phyloP scores from a whole-genome alignment of 2,888 invertebrate species.

The Pediacus dermestoides region DNA sequence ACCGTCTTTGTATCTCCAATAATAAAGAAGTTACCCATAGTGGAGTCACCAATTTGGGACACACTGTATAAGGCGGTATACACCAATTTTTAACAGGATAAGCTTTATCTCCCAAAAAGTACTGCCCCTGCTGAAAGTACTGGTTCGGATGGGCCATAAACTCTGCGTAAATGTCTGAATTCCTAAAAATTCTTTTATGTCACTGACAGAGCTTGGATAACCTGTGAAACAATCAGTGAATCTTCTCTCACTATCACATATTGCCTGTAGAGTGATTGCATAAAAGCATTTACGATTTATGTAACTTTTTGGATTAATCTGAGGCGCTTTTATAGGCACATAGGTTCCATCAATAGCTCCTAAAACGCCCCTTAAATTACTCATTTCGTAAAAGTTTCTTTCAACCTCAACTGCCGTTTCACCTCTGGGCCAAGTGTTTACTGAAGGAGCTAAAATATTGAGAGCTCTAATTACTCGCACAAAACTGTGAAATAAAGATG shows the following conservation, averaged over 20 bases:
- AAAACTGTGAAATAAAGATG: too few species aligned
- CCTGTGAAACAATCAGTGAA: conserved; percentile 14
- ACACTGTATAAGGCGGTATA: conserved; percentile 24
- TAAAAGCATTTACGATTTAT: conserved; percentile 11
- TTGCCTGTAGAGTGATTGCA: conserved; percentile 10
- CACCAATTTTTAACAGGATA: conserved; percentile 24
- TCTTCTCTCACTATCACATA: conserved; percentile 1
- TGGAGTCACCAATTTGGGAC: too few species aligned
- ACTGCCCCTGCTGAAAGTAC: conserved; percentile 13
- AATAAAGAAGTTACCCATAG: too few species aligned
- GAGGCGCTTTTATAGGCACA: conserved; percentile 10
- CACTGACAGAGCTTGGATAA: conserved; percentile 17
- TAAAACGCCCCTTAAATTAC: conserved; percentile 18
- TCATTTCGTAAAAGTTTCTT: conserved; percentile 16
- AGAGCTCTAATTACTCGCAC: too few species aligned
- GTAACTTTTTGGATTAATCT: conserved; percentile 8
- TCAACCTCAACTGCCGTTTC: conserved; percentile 15
- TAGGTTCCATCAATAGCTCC: conserved; percentile 18
- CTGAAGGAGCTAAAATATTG: too few species aligned
- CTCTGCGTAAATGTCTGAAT: conserved; percentile 21
- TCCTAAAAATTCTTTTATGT: conserved; percentile 24
- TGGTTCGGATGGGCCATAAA: too few species aligned
- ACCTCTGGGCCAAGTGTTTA: conserved; percentile 20
- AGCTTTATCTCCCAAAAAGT: conserved; percentile 32
- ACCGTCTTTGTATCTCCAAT: too few species aligned